Evolutionary conservation across 2,888 invertebrate genomes (phyloP).

Genomic region (Brachyopa scutellaris): DNA sequence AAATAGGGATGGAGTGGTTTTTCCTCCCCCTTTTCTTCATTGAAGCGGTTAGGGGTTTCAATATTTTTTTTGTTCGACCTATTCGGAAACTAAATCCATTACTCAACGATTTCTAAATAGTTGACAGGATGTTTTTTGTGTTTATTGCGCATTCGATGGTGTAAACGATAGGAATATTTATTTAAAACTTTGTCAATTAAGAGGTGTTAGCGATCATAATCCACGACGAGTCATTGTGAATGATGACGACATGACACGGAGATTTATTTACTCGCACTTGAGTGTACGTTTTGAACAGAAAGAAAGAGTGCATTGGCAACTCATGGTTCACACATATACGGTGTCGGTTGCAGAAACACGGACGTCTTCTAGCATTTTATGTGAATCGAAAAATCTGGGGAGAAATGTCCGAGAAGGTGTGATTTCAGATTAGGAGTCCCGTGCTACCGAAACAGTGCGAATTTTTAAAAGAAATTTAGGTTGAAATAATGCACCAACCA

Average conservation of each 20-base stretch:
- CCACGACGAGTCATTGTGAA: not conserved
- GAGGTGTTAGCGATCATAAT: slow-evolving; percentile 11
- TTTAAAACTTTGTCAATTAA: slow-evolving; percentile 43
- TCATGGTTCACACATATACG: no score
- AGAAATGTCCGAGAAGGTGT: no score
- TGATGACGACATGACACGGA: no score
- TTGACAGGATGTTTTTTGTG: slow-evolving; percentile 1
- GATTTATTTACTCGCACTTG: not conserved
- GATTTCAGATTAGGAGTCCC: no score
- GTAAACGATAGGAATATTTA: slow-evolving; percentile 37
- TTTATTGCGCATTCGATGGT: slow-evolving; percentile 7
- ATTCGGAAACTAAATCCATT: slow-evolving; percentile 37
- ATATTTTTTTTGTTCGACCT: slow-evolving; percentile 7
- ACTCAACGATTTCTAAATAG: slow-evolving; percentile 33
- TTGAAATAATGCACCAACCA: no score
- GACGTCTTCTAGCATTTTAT: no score
- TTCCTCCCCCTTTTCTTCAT: not conserved
- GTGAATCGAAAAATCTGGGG: no score
- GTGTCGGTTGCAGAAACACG: no score
- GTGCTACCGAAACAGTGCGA: no score
- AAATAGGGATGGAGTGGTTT: not conserved
- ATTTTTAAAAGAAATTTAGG: no score
- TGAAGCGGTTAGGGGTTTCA: no score
- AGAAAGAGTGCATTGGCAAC: not conserved
- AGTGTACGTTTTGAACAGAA: no score